Conservation (phyloP, 2,888 invertebrate species). For the Phlogophora meticulosa region DNA sequence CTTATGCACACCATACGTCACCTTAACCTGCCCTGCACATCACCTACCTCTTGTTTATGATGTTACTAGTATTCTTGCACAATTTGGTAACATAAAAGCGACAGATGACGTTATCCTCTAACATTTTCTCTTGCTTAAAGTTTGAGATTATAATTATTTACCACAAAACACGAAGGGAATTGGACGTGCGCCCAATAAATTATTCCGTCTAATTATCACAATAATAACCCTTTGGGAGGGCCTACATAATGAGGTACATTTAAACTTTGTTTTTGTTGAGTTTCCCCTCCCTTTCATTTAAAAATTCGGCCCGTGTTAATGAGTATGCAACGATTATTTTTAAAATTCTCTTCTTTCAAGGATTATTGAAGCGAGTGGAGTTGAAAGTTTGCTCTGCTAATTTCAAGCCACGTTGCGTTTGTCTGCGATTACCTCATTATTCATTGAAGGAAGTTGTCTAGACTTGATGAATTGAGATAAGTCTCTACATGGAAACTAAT, state of each 20-base stretch:
- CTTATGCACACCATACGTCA: too few species aligned
- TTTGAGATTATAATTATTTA: constrained; percentile 62
- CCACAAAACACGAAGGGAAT: constrained; percentile 47
- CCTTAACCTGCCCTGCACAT: too few species aligned
- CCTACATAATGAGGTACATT: constrained; percentile 70
- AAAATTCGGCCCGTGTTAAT: constrained; percentile 38
- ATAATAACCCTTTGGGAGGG: constrained; percentile 74
- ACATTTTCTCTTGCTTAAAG: constrained; percentile 9
- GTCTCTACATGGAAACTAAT: background rate
- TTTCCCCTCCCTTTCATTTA: constrained; percentile 15
- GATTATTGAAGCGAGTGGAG: constrained; percentile 27
- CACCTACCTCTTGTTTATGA: too few species aligned
- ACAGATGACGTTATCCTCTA: constrained; percentile 12
- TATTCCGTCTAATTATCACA: constrained; percentile 79
- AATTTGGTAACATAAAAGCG: too few species aligned
- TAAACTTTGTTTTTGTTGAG: constrained; percentile 66
- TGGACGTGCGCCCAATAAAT: constrained; percentile 64
- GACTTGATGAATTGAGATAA: background rate
- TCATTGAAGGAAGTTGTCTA: constrained; percentile 5
- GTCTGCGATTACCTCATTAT: constrained; percentile 12
- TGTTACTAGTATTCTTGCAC: too few species aligned
- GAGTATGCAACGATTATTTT: constrained; percentile 38
- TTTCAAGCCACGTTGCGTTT: constrained; percentile 27
- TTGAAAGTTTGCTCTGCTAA: constrained; percentile 20
- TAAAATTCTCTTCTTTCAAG: constrained; percentile 28